Conservation (phyloP, 2,888 invertebrate species). For the Lycia hirtaria region DNA sequence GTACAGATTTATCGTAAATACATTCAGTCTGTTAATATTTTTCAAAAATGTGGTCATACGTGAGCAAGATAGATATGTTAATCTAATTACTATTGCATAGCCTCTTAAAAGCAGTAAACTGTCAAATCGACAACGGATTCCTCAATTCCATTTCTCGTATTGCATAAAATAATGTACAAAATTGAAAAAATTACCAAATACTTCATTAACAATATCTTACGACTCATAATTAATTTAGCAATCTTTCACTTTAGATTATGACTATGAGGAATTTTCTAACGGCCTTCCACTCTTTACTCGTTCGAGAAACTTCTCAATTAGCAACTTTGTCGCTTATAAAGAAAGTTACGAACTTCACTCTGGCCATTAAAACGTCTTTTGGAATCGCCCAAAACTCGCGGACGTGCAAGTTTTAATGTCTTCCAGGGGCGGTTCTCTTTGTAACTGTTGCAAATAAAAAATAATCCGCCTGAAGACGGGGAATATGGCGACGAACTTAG, state of each 20-base stretch:
- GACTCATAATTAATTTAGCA: conserved; percentile 3
- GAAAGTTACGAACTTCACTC: conserved; percentile 57
- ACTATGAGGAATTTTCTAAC: conserved; percentile 25
- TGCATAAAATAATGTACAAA: neutral
- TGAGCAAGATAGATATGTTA: no score
- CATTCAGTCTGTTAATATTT: no score
- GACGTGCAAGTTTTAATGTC: conserved; percentile 41
- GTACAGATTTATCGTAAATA: no score
- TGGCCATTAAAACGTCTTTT: conserved; percentile 59
- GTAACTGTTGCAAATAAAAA: conserved; percentile 20
- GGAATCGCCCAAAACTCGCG: conserved; percentile 43
- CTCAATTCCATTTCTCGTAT: neutral
- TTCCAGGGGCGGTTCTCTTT: conserved; percentile 40
- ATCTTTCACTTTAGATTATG: conserved; percentile 16
- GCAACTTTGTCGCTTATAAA: conserved; percentile 60
- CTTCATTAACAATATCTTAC: neutral
- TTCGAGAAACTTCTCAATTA: conserved; percentile 62
- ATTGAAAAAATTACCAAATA: neutral
- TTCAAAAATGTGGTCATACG: no score
- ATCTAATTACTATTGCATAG: no score
- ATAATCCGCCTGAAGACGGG: conserved; percentile 3
- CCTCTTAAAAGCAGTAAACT: no score
- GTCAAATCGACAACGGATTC: no score
- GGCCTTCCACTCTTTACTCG: conserved; percentile 14
- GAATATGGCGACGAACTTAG: no score